Conservation (phyloP, 2,888 invertebrate species). For the Lithodes maja region DNA sequence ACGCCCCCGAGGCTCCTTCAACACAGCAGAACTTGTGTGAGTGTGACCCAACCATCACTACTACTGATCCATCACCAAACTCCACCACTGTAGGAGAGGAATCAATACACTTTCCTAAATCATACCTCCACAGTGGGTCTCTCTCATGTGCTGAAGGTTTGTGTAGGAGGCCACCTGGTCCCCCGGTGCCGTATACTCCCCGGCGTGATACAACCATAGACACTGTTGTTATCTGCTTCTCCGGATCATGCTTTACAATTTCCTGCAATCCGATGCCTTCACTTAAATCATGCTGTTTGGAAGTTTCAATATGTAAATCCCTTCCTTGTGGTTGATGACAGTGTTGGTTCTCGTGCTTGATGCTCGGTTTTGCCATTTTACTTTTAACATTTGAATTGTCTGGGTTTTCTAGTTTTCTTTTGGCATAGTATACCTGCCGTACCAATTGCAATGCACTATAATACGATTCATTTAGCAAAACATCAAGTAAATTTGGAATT, state of each 20-base stretch:
- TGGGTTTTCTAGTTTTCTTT: background rate
- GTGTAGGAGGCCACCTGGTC: too few relatives aligned
- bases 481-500: conserved; percentile 38
- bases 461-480: conserved; percentile 25
- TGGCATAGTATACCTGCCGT: conserved; percentile 4
- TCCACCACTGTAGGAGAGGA: conserved; percentile 61
- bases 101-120: conserved; percentile 62
- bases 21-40: conserved; percentile 82
- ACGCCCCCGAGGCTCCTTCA: conserved; percentile 77
- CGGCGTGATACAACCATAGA: conserved; percentile 15
- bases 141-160: background rate
- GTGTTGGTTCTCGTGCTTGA: too few relatives aligned
- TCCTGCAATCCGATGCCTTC: too few relatives aligned
- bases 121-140: conserved; percentile 41
- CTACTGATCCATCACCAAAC: conserved; percentile 72
- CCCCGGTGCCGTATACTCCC: background rate
- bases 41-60: conserved; percentile 82
- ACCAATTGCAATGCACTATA: background rate
- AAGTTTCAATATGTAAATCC: too few relatives aligned
- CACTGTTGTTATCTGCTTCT: background rate
- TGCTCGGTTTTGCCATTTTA: background rate
- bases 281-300: too few relatives aligned
- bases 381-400: background rate
- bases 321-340: too few relatives aligned
- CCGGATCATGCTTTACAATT: too few relatives aligned